Conservation (phyloP, 2,797 vertebrate species). For the Florisuga fusca region DNA sequence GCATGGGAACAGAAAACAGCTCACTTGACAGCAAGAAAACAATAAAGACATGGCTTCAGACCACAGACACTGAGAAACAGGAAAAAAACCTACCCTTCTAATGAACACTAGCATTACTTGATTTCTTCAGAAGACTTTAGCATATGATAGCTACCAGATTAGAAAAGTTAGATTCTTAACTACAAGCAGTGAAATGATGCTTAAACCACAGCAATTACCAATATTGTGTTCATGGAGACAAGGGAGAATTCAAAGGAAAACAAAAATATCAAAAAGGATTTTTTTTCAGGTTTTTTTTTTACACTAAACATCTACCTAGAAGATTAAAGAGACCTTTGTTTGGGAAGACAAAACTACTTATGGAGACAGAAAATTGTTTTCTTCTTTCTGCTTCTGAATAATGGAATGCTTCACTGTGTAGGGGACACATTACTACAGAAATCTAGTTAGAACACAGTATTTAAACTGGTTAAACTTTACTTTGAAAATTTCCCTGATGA, state of each 20-base stretch:
- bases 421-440: neutral
- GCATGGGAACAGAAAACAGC: neutral
- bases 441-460: neutral
- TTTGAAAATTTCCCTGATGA: neutral
- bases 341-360: neutral
- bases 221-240: neutral
- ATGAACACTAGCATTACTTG: neutral
- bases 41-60: neutral
- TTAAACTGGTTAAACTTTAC: neutral
- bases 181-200: neutral
- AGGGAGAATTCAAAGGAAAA: neutral
- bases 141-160: neutral
- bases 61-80: neutral
- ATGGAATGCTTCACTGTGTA: neutral
- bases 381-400: neutral
- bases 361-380: neutral
- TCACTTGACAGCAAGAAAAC: neutral
- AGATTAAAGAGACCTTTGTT: neutral
- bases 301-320: neutral
- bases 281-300: neutral
- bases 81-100: neutral
- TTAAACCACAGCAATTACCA: neutral
- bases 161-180: neutral
- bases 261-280: neutral
- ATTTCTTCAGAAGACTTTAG: neutral